A percentile compares a stretch with the other conserved stretches of the same genome.
Evolutionary conservation across 2,797 vertebrate species (phyloP).

Genomic region (Austrolebias charrua): DNA sequence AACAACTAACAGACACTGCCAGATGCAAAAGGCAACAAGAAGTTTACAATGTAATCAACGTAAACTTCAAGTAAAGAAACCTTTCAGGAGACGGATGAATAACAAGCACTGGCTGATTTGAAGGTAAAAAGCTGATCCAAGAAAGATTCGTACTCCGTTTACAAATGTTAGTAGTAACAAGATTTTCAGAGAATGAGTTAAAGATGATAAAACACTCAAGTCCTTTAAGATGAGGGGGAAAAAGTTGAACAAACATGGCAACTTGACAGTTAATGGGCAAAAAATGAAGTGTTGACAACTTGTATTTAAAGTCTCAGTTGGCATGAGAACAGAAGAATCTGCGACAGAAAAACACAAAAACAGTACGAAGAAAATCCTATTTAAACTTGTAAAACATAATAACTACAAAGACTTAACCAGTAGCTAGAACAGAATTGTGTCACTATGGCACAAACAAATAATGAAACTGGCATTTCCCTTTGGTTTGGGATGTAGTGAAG

Average conservation of each 20-base stretch:
- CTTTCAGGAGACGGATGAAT: slow-evolving; percentile 7
- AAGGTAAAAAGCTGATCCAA: slow-evolving; percentile 4
- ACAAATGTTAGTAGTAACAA: slow-evolving; percentile 21
- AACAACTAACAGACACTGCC: neutral
- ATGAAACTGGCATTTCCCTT: slow-evolving; percentile 59
- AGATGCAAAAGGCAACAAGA: neutral
- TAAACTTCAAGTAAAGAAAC: slow-evolving; percentile 2
- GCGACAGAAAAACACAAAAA: slow-evolving; percentile 27
- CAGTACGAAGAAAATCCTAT: slow-evolving; percentile 23
- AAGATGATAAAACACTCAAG: slow-evolving; percentile 26
- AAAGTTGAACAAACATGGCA: slow-evolving; percentile 44
- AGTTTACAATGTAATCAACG: neutral
- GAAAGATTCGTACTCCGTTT: slow-evolving; percentile 2
- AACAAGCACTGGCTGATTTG: slow-evolving; percentile 17
- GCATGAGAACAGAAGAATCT: slow-evolving; percentile 25
- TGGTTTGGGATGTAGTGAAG: slow-evolving; percentile 68
- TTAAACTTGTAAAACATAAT: slow-evolving; percentile 39
- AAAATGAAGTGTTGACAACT: slow-evolving; percentile 50
- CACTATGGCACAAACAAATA: slow-evolving; percentile 62
- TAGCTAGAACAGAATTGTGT: slow-evolving; percentile 45
- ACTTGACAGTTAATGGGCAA: slow-evolving; percentile 41
- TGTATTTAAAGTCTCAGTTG: slow-evolving; percentile 39
- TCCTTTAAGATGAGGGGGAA: slow-evolving; percentile 26
- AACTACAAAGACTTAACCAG: slow-evolving; percentile 32
- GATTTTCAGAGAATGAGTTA: slow-evolving; percentile 19